phyloP scores from a whole-genome alignment of 2,888 invertebrate species.

The Melinopterus prodromus region DNA sequence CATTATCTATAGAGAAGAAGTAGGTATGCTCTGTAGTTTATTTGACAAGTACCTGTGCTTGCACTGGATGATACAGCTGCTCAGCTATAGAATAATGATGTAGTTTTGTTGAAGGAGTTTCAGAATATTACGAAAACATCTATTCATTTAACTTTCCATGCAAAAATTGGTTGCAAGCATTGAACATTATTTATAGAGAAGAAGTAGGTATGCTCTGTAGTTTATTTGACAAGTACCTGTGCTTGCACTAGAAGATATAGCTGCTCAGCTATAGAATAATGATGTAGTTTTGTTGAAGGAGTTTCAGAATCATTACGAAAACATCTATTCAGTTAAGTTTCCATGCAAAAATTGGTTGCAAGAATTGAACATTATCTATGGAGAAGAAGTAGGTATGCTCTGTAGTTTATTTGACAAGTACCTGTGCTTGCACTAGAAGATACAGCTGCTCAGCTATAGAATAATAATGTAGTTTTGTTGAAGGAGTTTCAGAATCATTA shows the following conservation, averaged over 20 bases:
- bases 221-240: conserved; percentile 66
- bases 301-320: too few species aligned
- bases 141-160: too few species aligned
- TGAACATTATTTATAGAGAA: neutral
- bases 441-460: conserved; percentile 96
- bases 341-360: too few species aligned
- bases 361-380: neutral
- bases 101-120: too few species aligned
- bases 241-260: conserved; percentile 98
- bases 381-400: neutral
- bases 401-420: conserved; percentile 37
- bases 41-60: conserved; percentile 73
- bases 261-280: too few species aligned
- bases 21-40: neutral
- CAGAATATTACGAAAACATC: too few species aligned
- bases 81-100: too few species aligned
- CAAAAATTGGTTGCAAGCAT: too few species aligned
- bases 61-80: conserved; percentile 99
- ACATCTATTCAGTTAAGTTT: too few species aligned
- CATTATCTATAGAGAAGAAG: neutral
- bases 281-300: too few species aligned
- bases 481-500: too few species aligned
- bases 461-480: too few species aligned
- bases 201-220: neutral
- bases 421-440: conserved; percentile 98